Evolutionary conservation across 2,888 invertebrate species (phyloP), one percentile per base, ranked within the genome.

Genomic region (Macrosoma leucophasiata): DNA sequence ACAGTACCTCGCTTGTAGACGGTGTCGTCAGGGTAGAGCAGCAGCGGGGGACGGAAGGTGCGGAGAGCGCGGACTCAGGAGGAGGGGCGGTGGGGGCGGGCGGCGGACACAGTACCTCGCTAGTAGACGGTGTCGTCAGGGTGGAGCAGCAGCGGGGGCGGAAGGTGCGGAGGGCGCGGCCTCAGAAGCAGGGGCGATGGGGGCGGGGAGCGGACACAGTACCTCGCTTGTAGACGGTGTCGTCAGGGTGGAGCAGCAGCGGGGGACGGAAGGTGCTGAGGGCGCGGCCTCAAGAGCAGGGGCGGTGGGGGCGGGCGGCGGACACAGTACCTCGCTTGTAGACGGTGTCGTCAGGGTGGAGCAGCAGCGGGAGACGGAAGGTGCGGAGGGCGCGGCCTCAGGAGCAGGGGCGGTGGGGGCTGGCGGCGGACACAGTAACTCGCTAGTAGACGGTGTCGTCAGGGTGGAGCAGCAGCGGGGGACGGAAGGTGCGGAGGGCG

Each of bases 321-420:
- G 85, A 52, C 89, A 82, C 58, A 89, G 82, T 61, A 85, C 87
- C 69, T 89, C 89, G 66, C 87, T n/a, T n/a, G n/a, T n/a, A n/a
- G n/a, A 88, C 67, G 88, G 88, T 56, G 90, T 88, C 72, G 88
- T 90, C 76, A 91, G 84, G 84, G 90, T 90, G 73, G 91, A 90
- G 82, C 91, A 86, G 50, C 79, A 79, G 48, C 76, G 75, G 54
- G 87, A 69, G 73, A 74, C 68, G 62, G 88, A 63, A 70, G 74
- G 69, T 55, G 58, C 65, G 10, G 75, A 69, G 37, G 70, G 58
- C 50, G 86, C 87, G 85, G 69, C 48, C 75, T 72, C 46, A 75
- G 66, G 58, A 79, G 64, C 50, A 59, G 59, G 19, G 73, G 64
- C n/a, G 50, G 82, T 79, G 58, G 79, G 78, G 23, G 74, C 75